phyloP scores from a whole-genome alignment of 2,797 vertebrate species.

The Schizopygopsis malacanthus region DNA sequence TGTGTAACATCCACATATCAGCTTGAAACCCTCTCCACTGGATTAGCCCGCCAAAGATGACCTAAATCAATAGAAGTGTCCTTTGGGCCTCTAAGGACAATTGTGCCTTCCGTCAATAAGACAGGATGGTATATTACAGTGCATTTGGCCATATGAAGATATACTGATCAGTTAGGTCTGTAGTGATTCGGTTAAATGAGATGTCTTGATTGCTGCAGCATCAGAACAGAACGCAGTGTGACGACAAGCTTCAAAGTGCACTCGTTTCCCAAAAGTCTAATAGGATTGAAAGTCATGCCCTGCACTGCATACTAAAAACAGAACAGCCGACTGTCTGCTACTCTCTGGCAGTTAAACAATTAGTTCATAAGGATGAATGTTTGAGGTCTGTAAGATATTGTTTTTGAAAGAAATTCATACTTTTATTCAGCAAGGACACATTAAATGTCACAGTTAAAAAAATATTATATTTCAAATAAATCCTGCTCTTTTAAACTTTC shows the following conservation, averaged over 20 bases:
- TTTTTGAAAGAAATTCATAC: neutral
- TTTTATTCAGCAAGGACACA: neutral
- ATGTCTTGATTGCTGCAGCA: constrained; percentile 62
- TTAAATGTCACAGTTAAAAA: neutral
- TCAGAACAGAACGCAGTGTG: constrained; percentile 58
- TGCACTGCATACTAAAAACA: constrained; percentile 68
- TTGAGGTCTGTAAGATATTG: neutral
- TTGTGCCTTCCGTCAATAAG: neutral
- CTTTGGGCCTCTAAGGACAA: constrained; percentile 32
- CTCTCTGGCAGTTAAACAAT: neutral
- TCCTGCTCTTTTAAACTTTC: neutral
- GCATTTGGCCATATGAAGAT: constrained; percentile 32
- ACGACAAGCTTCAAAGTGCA: constrained; percentile 47
- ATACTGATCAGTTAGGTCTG: constrained; percentile 59
- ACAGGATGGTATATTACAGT: constrained; percentile 5
- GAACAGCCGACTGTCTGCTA: constrained; percentile 33
- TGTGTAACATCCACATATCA: constrained; percentile 56
- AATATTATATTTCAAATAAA: neutral
- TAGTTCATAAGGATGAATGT: neutral
- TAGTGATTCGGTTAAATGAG: constrained; percentile 63
- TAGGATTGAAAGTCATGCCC: constrained; percentile 74
- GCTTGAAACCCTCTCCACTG: constrained; percentile 25
- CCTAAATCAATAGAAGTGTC: constrained; percentile 58
- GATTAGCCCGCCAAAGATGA: constrained; percentile 58
- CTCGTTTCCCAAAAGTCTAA: constrained; percentile 58